Evolutionary conservation across 2,113 vertebrate genomes (phyloP).

Genomic region (Caracal caracal): DNA sequence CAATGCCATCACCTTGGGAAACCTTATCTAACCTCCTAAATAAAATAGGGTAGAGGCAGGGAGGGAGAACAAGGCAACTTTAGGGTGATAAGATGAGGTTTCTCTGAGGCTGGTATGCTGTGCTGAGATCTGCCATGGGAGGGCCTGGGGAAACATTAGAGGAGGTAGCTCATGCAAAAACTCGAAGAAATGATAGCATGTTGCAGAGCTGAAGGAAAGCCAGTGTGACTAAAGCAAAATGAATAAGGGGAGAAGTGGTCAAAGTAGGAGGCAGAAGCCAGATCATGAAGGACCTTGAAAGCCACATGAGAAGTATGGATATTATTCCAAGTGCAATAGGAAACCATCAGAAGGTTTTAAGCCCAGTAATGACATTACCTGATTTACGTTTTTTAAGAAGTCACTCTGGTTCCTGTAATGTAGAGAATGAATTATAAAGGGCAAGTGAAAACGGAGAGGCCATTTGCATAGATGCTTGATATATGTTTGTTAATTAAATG

Average conservation of each 20-base stretch:
- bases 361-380: background rate
- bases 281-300: background rate
- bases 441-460: background rate
- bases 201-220: background rate
- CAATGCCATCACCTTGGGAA: background rate
- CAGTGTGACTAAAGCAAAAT: background rate
- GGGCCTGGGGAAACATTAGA: background rate
- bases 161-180: background rate
- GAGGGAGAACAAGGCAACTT: background rate
- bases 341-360: slow-evolving; percentile 8
- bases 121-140: background rate
- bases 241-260: background rate
- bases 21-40: background rate
- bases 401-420: background rate
- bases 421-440: slow-evolving; percentile 16
- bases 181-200: background rate
- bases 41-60: background rate
- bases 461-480: background rate
- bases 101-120: background rate
- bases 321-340: background rate
- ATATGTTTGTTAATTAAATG: slow-evolving; percentile 39
- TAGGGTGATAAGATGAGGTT: background rate
- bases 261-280: background rate
- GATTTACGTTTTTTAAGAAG: slow-evolving; percentile 16
- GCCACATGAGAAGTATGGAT: background rate